phyloP scores from a whole-genome alignment of 1,140 invertebrate species.

The Chelonus insularis region DNA sequence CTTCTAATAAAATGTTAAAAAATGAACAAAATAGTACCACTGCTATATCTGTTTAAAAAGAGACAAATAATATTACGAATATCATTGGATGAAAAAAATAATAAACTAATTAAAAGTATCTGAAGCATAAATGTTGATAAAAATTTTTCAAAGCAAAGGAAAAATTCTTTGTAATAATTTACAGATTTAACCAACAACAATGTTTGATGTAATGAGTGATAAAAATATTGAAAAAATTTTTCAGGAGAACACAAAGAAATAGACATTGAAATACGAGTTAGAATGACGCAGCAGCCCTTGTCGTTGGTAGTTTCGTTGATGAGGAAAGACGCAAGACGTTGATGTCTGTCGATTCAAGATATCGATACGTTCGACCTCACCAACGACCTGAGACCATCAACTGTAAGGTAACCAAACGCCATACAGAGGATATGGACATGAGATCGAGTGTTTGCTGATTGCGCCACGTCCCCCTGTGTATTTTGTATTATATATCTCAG shows the following conservation, averaged over 20 bases:
- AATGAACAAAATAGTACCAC: no score
- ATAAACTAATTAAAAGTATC: no score
- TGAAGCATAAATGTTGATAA: no score
- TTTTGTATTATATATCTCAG: background rate
- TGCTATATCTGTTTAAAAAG: no score
- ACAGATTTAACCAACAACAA: background rate
- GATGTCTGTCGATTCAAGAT: conserved; percentile 20
- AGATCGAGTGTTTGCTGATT: background rate
- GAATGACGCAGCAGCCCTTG: conserved; percentile 7
- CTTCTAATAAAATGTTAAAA: no score
- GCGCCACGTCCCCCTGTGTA: background rate
- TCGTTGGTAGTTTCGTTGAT: background rate
- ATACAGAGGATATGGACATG: background rate
- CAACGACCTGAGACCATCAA: background rate
- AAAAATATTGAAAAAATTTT: background rate
- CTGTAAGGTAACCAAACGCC: background rate
- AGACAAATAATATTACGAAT: no score
- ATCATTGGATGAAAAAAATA: no score
- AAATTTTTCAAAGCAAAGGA: no score
- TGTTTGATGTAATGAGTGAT: background rate
- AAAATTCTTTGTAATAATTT: no score
- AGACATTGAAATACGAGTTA: conserved; percentile 12
- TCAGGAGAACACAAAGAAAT: conserved; percentile 1
- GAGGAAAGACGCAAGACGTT: conserved; percentile 13
- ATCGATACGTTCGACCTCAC: conserved; percentile 23